Conservation (phyloP, 2,797 vertebrate species). For the Periparus ater region DNA sequence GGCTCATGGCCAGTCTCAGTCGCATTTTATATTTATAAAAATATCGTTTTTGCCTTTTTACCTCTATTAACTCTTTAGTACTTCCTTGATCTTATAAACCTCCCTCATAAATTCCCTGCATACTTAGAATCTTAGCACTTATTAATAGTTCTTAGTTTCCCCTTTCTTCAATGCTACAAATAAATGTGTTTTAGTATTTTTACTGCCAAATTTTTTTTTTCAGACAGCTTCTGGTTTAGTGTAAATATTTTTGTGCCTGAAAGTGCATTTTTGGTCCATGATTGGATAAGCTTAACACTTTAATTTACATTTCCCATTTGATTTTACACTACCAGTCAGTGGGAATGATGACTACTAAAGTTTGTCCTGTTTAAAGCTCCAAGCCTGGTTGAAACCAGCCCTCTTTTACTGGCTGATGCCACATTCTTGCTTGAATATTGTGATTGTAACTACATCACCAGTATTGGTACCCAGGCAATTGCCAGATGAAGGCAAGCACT, state of each 20-base stretch:
- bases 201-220: not conserved
- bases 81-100: not conserved
- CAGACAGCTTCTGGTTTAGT: not conserved
- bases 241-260: not conserved
- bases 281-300: not conserved
- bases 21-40: conserved; percentile 6
- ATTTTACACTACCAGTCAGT: not conserved
- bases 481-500: not conserved
- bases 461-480: not conserved
- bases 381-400: not conserved
- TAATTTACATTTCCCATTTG: not conserved
- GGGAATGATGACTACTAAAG: not conserved
- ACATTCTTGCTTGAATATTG: not conserved
- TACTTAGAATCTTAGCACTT: not conserved
- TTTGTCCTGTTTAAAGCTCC: not conserved
- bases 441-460: not conserved
- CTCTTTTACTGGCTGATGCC: not conserved
- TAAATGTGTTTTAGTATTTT: not conserved
- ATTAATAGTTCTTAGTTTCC: not conserved
- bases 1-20: conserved; percentile 9
- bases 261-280: not conserved
- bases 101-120: not conserved
- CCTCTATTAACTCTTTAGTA: conserved; percentile 8
- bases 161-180: not conserved
- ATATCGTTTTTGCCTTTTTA: not conserved